These are phyloP conservation scores for Paedocypris micromegethes DNA, from an alignment of 2,797 vertebrate species.

Conservation along the genomic window DNA sequence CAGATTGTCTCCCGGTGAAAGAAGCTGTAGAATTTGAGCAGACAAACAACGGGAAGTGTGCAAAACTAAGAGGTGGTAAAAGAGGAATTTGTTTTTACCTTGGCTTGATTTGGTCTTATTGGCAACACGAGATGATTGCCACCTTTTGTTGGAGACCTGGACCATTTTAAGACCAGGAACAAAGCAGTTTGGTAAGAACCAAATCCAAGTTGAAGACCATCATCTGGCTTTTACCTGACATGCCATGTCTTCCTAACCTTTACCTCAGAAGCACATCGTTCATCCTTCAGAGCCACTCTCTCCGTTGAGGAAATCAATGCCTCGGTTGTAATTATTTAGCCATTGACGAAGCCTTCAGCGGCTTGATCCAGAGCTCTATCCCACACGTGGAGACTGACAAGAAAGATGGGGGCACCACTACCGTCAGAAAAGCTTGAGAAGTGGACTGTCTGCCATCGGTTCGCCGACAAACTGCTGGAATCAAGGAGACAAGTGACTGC, in stretches of 20 bases:
- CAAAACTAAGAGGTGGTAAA: too few relatives aligned
- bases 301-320: slow-evolving; percentile 67
- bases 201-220: too few relatives aligned
- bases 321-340: slow-evolving; percentile 70
- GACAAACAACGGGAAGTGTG: too few relatives aligned
- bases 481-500: slow-evolving; percentile 62
- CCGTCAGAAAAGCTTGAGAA: slow-evolving; percentile 50
- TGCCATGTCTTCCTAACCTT: not conserved
- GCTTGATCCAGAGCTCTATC: slow-evolving; percentile 61
- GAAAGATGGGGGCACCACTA: slow-evolving; percentile 25
- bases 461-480: slow-evolving; percentile 47
- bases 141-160: too few relatives aligned
- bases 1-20: too few relatives aligned
- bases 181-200: too few relatives aligned
- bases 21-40: too few relatives aligned
- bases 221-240: too few relatives aligned
- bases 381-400: slow-evolving; percentile 35
- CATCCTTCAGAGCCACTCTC: slow-evolving; percentile 36
- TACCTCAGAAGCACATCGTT: slow-evolving; percentile 45
- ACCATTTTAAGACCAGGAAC: too few relatives aligned
- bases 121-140: too few relatives aligned
- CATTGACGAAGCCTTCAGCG: slow-evolving; percentile 73
- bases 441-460: slow-evolving; percentile 36
- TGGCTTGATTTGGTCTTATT: too few relatives aligned
- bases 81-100: too few relatives aligned